Evolutionary conservation across 2,888 invertebrate genomes (phyloP).

Genomic region (Capitulum mitella): DNA sequence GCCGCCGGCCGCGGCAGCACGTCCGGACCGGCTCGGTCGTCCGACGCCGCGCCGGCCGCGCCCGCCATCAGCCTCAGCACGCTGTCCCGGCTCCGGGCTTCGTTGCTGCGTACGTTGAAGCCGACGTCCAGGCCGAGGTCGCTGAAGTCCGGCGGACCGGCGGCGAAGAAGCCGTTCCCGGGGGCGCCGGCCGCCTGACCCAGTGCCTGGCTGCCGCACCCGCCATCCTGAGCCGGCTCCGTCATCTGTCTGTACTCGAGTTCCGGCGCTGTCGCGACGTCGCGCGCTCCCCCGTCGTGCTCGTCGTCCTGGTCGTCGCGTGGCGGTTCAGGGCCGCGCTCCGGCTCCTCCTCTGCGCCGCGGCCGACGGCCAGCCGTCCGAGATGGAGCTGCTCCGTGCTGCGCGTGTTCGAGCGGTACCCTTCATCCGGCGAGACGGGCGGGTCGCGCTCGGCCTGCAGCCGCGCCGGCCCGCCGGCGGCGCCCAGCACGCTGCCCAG

Average conservation of each 20-base stretch:
- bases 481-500: slow-evolving; percentile 7
- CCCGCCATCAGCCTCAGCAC: neutral
- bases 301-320: too few species aligned
- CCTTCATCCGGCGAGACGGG: slow-evolving; percentile 1
- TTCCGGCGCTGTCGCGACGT: too few species aligned
- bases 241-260: too few species aligned
- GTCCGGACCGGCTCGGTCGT: too few species aligned
- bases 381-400: neutral
- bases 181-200: too few species aligned
- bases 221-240: too few species aligned
- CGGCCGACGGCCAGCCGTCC: neutral
- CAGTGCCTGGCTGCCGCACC: too few species aligned
- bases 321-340: too few species aligned
- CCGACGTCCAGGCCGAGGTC: neutral
- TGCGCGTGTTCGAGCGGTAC: neutral
- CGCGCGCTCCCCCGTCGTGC: too few species aligned
- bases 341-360: neutral
- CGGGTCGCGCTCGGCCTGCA: neutral
- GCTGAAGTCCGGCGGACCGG: too few species aligned
- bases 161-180: too few species aligned
- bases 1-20: neutral
- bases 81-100: neutral
- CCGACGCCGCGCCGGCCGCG: neutral
- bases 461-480: neutral
- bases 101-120: neutral